phyloP scores from a whole-genome alignment of 2,113 vertebrate species.

The Brachyhypopomus gauderio region DNA sequence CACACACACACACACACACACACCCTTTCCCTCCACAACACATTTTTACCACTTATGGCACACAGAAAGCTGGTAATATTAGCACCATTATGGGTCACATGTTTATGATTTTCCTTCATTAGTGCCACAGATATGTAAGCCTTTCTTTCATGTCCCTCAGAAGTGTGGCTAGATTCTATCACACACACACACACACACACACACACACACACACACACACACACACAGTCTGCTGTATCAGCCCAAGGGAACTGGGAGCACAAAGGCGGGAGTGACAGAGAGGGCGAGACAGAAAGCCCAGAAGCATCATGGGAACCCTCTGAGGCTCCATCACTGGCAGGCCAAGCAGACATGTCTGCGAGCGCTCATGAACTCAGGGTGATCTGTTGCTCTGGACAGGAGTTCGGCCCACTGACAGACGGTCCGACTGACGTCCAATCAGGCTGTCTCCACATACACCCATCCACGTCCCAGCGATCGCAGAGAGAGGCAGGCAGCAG shows the following conservation, averaged over 20 bases:
- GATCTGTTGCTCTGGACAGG: constrained; percentile 21
- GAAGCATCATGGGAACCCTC: constrained; percentile 38
- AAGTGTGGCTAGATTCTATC: too few species aligned
- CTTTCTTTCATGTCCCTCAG: too few species aligned
- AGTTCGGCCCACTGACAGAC: constrained; percentile 5
- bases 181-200: too few species aligned
- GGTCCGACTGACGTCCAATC: constrained; percentile 27
- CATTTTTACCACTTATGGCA: too few species aligned
- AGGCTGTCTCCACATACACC: constrained; percentile 19
- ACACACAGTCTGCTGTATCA: constrained; percentile 6
- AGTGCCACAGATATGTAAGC: too few species aligned
- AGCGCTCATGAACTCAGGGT: constrained; percentile 29
- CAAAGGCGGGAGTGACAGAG: neutral
- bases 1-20: too few species aligned
- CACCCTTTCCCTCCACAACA: too few species aligned
- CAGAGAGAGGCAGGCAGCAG: constrained; percentile 7
- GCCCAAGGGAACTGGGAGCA: neutral
- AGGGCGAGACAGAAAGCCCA: neutral
- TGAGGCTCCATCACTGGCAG: constrained; percentile 17
- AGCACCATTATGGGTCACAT: too few species aligned
- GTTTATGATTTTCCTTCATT: too few species aligned
- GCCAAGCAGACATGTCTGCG: constrained; percentile 34
- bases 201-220: constrained; percentile 3
- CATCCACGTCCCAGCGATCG: constrained; percentile 28
- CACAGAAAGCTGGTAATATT: too few species aligned